Evolutionary conservation across 2,888 invertebrate species (phyloP).

Genomic region (Rapana venosa): DNA sequence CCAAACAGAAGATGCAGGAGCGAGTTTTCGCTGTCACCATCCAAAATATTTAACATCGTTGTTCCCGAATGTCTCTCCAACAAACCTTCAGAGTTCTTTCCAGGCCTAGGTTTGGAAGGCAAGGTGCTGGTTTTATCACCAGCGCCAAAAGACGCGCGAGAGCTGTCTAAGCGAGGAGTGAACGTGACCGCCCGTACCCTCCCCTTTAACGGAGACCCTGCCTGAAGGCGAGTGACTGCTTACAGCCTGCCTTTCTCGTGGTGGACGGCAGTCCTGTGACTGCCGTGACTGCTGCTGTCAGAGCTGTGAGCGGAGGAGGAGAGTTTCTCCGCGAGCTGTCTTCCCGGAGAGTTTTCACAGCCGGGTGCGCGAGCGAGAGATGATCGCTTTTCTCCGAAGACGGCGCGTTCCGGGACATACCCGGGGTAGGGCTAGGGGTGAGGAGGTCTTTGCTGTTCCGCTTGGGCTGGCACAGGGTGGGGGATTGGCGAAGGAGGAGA

Average conservation of each 20-base stretch:
- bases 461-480: slow-evolving; percentile 56
- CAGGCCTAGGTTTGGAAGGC: no score
- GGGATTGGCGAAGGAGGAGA: slow-evolving; percentile 34
- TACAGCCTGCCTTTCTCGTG: not conserved
- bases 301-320: not conserved
- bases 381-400: not conserved
- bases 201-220: no score
- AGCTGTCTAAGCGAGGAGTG: no score
- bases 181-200: no score
- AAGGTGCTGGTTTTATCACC: no score
- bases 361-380: not conserved
- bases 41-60: no score
- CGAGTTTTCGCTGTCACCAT: no score
- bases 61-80: no score
- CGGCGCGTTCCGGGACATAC: not conserved
- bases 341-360: not conserved
- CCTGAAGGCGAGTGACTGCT: no score
- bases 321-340: not conserved
- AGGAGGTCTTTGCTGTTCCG: not conserved
- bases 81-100: no score
- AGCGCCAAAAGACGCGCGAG: no score
- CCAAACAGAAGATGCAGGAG: no score
- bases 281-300: not conserved
- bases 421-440: not conserved
- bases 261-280: not conserved